These are phyloP conservation scores for Macaca mulatta DNA, from an alignment of 2,113 vertebrate genomes.

Conservation along the genomic window DNA sequence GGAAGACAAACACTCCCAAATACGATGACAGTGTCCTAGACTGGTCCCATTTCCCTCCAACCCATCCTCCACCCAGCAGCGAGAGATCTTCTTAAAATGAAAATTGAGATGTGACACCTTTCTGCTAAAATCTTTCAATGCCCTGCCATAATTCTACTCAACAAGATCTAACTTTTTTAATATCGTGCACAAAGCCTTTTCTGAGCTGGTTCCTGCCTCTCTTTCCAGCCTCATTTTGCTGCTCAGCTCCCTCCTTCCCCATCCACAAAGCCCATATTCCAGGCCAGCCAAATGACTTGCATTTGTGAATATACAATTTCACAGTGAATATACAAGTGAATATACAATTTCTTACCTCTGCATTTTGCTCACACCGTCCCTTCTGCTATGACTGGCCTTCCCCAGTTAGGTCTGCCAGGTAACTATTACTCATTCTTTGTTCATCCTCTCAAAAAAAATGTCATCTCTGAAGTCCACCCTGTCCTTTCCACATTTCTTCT, in stretches of 20 bases:
- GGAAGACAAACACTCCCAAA: background rate
- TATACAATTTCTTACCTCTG: background rate
- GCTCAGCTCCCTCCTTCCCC: fast-evolving
- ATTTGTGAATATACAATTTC: background rate
- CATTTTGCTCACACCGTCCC: background rate
- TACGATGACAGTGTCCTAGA: background rate
- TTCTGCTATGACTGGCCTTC: background rate
- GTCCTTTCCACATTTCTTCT: background rate
- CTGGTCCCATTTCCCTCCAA: background rate
- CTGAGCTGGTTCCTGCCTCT: background rate
- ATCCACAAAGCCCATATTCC: background rate
- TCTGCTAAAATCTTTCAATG: background rate
- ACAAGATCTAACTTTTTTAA: background rate
- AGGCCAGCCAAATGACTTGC: background rate
- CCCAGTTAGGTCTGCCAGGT: background rate
- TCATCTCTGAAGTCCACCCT: background rate
- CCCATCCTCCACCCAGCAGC: background rate
- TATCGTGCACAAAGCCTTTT: background rate
- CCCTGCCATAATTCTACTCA: background rate
- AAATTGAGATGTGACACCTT: background rate
- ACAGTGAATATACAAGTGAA: background rate
- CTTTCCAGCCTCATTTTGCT: background rate
- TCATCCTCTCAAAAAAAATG: background rate
- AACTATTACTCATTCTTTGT: background rate
- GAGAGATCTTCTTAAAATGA: background rate